These are phyloP conservation scores for Deilephila elpenor DNA, from an alignment of 2,888 invertebrate species.

Conservation along the genomic window DNA sequence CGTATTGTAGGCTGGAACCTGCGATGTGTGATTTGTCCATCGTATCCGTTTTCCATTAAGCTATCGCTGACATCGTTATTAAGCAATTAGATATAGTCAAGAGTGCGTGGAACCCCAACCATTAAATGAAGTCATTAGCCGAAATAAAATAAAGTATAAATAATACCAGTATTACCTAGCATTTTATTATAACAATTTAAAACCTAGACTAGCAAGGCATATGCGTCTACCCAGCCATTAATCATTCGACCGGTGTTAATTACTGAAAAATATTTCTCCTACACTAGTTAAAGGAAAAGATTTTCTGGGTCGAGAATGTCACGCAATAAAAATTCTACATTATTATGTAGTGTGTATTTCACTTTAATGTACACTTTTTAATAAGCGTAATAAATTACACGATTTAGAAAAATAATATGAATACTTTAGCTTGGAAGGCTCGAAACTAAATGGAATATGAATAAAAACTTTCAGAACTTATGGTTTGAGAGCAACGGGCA, in stretches of 20 bases:
- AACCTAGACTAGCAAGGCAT: neutral
- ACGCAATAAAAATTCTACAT: conserved; percentile 22
- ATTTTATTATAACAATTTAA: conserved; percentile 6
- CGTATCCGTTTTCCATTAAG: no score
- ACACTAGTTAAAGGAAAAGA: conserved; percentile 15
- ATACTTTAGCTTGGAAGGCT: no score
- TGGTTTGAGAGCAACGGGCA: neutral
- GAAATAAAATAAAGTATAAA: neutral
- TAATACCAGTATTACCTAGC: neutral
- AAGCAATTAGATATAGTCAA: no score
- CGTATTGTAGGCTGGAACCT: no score
- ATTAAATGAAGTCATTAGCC: neutral
- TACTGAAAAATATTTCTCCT: conserved; percentile 21
- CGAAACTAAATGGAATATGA: no score
- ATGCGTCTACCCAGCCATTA: conserved; percentile 1
- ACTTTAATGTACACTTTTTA: conserved; percentile 13
- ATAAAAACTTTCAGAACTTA: no score
- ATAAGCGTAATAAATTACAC: neutral
- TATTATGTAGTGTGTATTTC: conserved; percentile 4
- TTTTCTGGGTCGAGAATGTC: conserved; percentile 18
- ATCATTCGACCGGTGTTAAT: conserved; percentile 14
- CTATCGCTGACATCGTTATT: no score
- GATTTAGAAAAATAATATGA: neutral
- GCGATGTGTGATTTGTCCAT: no score
- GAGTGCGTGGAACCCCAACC: neutral